These are phyloP conservation scores for Aplidium turbinatum DNA, from an alignment of 23 tunicate species.

Conservation along the genomic window DNA sequence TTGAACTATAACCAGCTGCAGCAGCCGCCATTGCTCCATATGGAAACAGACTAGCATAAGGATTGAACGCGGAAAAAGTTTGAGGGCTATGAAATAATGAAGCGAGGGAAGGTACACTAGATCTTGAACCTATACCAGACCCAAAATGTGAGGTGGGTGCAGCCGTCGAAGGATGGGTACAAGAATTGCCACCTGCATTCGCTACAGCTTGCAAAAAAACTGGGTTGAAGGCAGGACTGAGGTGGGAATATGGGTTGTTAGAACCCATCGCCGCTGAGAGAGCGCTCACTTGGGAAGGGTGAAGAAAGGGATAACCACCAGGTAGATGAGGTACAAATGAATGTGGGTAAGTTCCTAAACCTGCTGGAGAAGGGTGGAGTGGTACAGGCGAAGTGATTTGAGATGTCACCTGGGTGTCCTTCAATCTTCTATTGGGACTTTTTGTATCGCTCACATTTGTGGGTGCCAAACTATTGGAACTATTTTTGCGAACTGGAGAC, in stretches of 20 bases:
- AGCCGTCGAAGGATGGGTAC: conserved; percentile 34
- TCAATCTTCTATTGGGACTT: neutral
- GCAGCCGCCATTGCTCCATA: conserved; percentile 70
- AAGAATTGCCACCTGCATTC: conserved; percentile 55
- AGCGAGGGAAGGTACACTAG: neutral
- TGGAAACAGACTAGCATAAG: conserved; percentile 82
- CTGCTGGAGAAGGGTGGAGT: conserved; percentile 61
- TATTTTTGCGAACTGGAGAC: no score
- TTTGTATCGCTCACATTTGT: no score
- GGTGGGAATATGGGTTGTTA: conserved; percentile 46
- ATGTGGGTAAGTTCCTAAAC: conserved; percentile 48
- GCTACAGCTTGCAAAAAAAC: conserved; percentile 78
- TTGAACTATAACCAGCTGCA: conserved; percentile 39
- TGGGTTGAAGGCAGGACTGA: conserved; percentile 60
- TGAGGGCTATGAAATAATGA: conserved; percentile 49
- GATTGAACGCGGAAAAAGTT: conserved; percentile 63
- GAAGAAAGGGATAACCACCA: conserved; percentile 73
- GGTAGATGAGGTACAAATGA: conserved; percentile 71
- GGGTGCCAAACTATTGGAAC: no score
- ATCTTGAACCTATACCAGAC: neutral
- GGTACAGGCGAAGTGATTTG: conserved; percentile 84
- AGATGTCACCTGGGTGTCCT: conserved; percentile 27
- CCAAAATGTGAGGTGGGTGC: conserved; percentile 15
- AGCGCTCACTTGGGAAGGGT: conserved; percentile 70
- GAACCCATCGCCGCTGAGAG: conserved; percentile 67